Evolutionary conservation across 2,113 vertebrate species (phyloP).

Genomic region (Canis aureus): DNA sequence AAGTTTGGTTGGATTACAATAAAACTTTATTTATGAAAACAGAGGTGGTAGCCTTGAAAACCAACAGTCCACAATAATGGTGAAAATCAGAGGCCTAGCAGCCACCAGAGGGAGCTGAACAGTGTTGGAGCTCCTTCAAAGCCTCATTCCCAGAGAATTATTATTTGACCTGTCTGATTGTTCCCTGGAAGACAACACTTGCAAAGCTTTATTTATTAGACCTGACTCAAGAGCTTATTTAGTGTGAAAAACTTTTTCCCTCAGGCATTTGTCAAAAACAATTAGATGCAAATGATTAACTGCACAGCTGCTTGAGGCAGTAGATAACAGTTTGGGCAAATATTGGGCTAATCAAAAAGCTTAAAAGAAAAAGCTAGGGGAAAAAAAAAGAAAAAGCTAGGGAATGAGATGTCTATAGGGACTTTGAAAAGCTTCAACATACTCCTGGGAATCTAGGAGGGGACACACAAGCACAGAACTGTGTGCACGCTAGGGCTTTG

Average conservation of each 20-base stretch:
- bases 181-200: conserved; percentile 46
- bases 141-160: conserved; percentile 55
- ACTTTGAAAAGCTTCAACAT: conserved; percentile 61
- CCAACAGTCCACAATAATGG: not conserved
- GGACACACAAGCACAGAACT: not conserved
- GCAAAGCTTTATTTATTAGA: conserved; percentile 62
- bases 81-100: conserved; percentile 32
- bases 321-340: conserved; percentile 58
- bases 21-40: conserved; percentile 58
- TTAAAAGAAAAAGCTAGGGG: conserved; percentile 63
- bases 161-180: conserved; percentile 33
- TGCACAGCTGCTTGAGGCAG: conserved; percentile 35
- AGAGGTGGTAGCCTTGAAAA: conserved; percentile 31
- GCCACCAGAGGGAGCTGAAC: conserved; percentile 34
- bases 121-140: conserved; percentile 27
- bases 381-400: conserved; percentile 56
- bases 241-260: conserved; percentile 39
- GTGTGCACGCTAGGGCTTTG: not conserved
- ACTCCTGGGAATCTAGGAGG: not conserved
- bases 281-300: conserved; percentile 69
- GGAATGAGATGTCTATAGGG: not conserved
- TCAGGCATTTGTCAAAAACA: conserved; percentile 67
- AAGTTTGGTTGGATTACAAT: conserved; percentile 5
- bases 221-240: conserved; percentile 27
- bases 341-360: conserved; percentile 33